phyloP scores from a whole-genome alignment of 2,888 invertebrate genomes.

The Agonopterix arenella region DNA sequence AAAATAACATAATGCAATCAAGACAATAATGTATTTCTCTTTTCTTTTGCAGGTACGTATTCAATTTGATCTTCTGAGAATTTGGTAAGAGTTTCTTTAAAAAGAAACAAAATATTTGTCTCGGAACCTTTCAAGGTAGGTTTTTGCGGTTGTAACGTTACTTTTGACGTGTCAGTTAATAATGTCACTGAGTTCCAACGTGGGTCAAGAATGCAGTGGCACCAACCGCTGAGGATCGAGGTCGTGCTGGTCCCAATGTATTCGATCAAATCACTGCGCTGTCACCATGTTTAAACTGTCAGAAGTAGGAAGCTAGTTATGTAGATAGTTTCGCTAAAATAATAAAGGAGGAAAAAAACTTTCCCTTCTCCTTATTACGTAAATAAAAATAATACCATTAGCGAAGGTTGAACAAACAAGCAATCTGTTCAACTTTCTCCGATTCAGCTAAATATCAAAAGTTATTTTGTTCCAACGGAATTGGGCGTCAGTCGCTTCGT shows the following conservation, averaged over 20 bases:
- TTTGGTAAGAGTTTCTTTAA: conserved; percentile 1
- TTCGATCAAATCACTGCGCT: neutral
- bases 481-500: conserved; percentile 9
- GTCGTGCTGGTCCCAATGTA: conserved; percentile 25
- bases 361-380: conserved; percentile 3
- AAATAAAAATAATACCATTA: conserved; percentile 5
- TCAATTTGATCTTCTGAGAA: conserved; percentile 6
- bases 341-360: conserved; percentile 1
- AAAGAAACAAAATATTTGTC: too few species aligned
- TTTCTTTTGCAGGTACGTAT: conserved; percentile 44
- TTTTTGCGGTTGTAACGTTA: conserved; percentile 22
- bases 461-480: conserved; percentile 9
- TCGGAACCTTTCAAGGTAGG: neutral
- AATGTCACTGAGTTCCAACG: conserved; percentile 6
- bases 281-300: neutral
- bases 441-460: conserved; percentile 10
- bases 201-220: conserved; percentile 43
- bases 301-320: neutral
- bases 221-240: conserved; percentile 18
- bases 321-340: neutral
- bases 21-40: conserved; percentile 22
- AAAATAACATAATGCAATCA: conserved; percentile 7
- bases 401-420: conserved; percentile 9
- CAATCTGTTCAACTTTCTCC: conserved; percentile 11
- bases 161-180: conserved; percentile 6